Conservation (phyloP, 2,797 vertebrate species). For the Babyrousa celebensis region DNA sequence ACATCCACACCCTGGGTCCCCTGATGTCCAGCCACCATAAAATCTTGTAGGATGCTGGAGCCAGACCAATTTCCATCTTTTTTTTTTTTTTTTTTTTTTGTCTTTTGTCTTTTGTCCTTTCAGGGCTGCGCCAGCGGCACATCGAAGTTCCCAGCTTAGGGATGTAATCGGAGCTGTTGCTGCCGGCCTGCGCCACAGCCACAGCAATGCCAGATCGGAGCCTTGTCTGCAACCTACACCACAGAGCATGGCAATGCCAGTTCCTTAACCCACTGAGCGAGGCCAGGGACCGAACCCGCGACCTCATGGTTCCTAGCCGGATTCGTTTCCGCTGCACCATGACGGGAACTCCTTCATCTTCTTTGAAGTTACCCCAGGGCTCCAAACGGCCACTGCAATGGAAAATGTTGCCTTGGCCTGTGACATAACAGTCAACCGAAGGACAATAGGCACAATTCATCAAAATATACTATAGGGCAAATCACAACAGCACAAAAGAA, state of each 20-base stretch:
- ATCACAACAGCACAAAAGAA: not conserved
- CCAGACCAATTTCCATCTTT: constrained; percentile 38
- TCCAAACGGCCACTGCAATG: constrained; percentile 6
- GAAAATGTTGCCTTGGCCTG: not conserved
- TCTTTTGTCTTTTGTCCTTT: too few relatives aligned
- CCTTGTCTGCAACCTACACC: too few relatives aligned
- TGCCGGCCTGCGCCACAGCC: too few relatives aligned
- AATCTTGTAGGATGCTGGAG: constrained; percentile 21
- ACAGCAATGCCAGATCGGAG: too few relatives aligned
- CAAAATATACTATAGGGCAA: not conserved
- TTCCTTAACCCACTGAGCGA: too few relatives aligned
- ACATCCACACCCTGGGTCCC: constrained; percentile 1
- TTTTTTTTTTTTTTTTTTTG: not conserved
- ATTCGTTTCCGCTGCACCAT: too few relatives aligned
- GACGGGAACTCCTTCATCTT: not conserved
- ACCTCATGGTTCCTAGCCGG: too few relatives aligned
- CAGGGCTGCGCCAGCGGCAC: too few relatives aligned
- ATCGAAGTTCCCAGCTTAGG: too few relatives aligned
- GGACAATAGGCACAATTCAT: not conserved
- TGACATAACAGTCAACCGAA: not conserved
- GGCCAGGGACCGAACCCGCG: too few relatives aligned
- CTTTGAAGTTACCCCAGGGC: constrained; percentile 43
- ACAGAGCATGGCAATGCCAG: too few relatives aligned
- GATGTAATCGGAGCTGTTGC: too few relatives aligned
- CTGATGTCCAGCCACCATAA: constrained; percentile 46